A percentile compares a stretch with the other conserved stretches of the same genome.
These are phyloP conservation scores for Eristalis pertinax DNA, from an alignment of 2,888 invertebrate genomes.

Conservation along the genomic window DNA sequence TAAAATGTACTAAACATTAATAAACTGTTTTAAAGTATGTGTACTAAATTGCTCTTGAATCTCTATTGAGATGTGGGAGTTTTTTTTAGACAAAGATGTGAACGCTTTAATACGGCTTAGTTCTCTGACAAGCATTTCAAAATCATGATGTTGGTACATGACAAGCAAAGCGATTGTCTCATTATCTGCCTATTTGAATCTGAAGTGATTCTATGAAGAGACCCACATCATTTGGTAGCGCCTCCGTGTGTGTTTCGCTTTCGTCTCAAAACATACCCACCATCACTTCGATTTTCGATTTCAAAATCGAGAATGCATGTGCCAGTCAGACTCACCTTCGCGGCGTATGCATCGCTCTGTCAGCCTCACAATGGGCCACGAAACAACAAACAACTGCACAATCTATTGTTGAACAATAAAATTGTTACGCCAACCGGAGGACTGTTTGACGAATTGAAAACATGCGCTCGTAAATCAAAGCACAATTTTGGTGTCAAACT, in stretches of 20 bases:
- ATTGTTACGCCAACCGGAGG: background rate
- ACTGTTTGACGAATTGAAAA: background rate
- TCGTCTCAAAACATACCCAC: background rate
- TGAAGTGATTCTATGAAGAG: too few relatives aligned
- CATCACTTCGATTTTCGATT: background rate
- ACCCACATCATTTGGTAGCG: background rate
- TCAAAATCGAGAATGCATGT: background rate
- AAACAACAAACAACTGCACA: background rate
- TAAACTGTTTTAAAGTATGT: too few relatives aligned
- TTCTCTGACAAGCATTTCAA: too few relatives aligned
- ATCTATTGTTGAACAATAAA: background rate
- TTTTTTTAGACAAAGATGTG: too few relatives aligned
- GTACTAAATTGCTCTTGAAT: too few relatives aligned
- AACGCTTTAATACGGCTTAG: too few relatives aligned
- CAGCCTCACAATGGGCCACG: background rate
- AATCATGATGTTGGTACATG: too few relatives aligned
- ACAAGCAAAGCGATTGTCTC: too few relatives aligned
- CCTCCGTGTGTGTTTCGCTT: background rate
- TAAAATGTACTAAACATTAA: too few relatives aligned
- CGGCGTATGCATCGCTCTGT: background rate
- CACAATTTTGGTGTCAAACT: background rate
- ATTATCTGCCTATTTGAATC: too few relatives aligned
- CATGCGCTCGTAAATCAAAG: background rate
- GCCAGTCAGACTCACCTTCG: background rate
- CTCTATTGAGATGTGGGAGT: too few relatives aligned